A percentile compares a stretch with the other conserved stretches of the same genome.
Conservation (phyloP, 1,140 invertebrate species). For the Bombus vancouverensis region DNA sequence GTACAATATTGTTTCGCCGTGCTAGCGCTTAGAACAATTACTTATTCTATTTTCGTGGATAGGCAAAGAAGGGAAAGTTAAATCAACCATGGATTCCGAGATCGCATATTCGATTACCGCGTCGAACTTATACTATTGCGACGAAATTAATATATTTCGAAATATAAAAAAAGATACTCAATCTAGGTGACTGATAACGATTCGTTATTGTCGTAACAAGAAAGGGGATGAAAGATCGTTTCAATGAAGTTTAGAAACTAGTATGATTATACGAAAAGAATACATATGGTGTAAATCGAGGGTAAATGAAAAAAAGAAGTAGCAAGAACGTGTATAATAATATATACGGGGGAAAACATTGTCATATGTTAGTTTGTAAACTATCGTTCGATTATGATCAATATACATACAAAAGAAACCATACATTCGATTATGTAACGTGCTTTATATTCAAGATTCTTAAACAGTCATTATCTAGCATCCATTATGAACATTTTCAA, state of each 20-base stretch:
- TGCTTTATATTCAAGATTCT: background rate
- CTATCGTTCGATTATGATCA: background rate
- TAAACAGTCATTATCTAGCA: slow-evolving; percentile 8
- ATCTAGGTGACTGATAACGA: slow-evolving; percentile 26
- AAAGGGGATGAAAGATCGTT: background rate
- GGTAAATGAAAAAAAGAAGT: background rate
- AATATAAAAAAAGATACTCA: slow-evolving; percentile 41
- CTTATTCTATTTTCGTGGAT: background rate
- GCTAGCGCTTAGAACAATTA: background rate
- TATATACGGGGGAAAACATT: slow-evolving; percentile 9
- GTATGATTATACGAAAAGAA: slow-evolving; percentile 9
- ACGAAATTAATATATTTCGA: slow-evolving; percentile 7
- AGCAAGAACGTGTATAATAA: background rate
- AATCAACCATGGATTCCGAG: slow-evolving; percentile 17
- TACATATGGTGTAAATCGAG: slow-evolving; percentile 6
- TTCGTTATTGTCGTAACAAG: slow-evolving; percentile 4
- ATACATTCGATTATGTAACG: slow-evolving; percentile 18
- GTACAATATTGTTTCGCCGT: slow-evolving; percentile 39
- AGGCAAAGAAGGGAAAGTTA: slow-evolving; percentile 4
- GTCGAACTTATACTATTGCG: slow-evolving; percentile 18
- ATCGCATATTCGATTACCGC: slow-evolving; percentile 4
- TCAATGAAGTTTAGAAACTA: slow-evolving; percentile 3
- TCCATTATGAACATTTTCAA: slow-evolving; percentile 21
- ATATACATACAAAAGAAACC: slow-evolving; percentile 23
- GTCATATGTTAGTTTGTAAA: slow-evolving; percentile 24